Base-by-base conservation (phyloP, 53 echinoderm and acorn worm species). In the Holothuria leucospilota region DNA sequence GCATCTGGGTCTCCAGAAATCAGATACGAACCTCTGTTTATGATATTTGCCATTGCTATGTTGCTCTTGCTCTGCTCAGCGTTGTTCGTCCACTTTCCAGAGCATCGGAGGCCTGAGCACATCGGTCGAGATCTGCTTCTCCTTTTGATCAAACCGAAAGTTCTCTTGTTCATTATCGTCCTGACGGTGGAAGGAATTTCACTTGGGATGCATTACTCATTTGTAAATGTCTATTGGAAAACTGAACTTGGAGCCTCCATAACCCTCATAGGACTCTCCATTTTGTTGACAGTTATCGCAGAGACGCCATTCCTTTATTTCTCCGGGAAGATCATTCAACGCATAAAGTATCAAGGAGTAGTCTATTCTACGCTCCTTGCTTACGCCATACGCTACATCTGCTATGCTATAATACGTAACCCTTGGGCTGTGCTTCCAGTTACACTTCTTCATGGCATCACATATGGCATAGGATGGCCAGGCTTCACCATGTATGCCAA, bases 221-320 rank as follows among this genome's bases (percentile, higher is more conserved):
- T 77, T 63, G 77, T 96, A 9, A 93, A 93, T 71, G 85, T 96
- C 59, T 96, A 90, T 77, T 82, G 94, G 56, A 59, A 78, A 51
- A 85, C 89, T 28, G 96, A 96, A 39, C 74, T 96, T 29, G 77
- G 85, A 41, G 81, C 89, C 39, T 81, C 93, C 6, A 89, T 94
- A 71, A 53, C 86, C 3, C 86, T 96, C 5, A 90, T 96, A 66
- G 96, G 96, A 0, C 39, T 96, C 59, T 89, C 92, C 20, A 82
- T 96, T 7, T 80, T 90, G 29, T 41, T 92, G 14, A 93, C 88
- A 26, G 85, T 90, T 67, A 16, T 94, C 23, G 90, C 94, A 20
- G 94, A 94, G 86, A 93, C 90, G 26, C 94, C 94, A 20, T 91
- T 91, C 42, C 86, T 96, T 70, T 96, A 92, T 67, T 94, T 89